A percentile compares a stretch with the other conserved stretches of the same genome.
Evolutionary conservation across 2,113 vertebrate species (phyloP).

Genomic region (Jaculus jaculus): DNA sequence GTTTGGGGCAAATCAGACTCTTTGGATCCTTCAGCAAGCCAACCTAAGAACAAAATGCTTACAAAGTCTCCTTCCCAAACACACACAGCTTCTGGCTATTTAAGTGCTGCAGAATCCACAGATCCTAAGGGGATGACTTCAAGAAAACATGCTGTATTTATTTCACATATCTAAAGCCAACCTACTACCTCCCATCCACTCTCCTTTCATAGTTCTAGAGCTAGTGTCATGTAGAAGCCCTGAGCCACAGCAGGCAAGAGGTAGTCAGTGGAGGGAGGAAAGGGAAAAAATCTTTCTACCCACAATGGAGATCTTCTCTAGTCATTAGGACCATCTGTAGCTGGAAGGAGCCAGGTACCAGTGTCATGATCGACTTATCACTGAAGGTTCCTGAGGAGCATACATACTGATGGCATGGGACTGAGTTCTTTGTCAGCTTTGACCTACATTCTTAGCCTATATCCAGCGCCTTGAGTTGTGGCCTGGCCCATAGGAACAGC

Average conservation of each 20-base stretch:
- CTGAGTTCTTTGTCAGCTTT: not conserved
- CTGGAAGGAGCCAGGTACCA: not conserved
- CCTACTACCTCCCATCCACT: too few relatives aligned
- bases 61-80: not conserved
- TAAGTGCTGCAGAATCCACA: not conserved
- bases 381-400: not conserved
- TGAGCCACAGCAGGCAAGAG: not conserved
- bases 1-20: conserved; percentile 21
- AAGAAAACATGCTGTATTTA: not conserved
- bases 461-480: not conserved
- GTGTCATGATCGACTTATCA: not conserved
- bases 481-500: not conserved
- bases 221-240: not conserved
- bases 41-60: not conserved
- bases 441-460: not conserved
- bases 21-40: not conserved
- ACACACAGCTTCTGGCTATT: accelerated
- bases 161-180: not conserved
- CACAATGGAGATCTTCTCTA: accelerated
- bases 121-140: not conserved
- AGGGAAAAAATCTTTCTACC: not conserved
- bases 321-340: not conserved
- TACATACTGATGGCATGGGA: accelerated
- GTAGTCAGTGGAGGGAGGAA: not conserved
- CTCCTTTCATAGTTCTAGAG: not conserved